Conservation (phyloP, 2,113 vertebrate genomes). For the Acinonyx jubatus region DNA sequence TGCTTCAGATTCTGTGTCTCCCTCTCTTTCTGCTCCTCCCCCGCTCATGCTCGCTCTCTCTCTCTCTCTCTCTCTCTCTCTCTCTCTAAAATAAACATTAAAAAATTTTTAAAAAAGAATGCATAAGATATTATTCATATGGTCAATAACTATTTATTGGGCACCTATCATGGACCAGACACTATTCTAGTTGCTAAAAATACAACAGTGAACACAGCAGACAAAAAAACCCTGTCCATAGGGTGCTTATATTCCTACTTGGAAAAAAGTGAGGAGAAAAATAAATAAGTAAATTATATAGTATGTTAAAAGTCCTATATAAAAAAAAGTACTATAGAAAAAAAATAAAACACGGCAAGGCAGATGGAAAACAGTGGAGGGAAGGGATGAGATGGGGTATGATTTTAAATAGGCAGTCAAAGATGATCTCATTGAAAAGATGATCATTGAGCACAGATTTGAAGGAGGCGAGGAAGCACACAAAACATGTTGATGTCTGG, state of each 20-base stretch:
- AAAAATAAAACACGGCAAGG: slow-evolving; percentile 8
- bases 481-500: neutral
- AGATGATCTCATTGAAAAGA: neutral
- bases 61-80: too few species aligned
- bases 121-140: neutral
- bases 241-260: neutral
- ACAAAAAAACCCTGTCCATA: neutral
- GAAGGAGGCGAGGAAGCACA: neutral
- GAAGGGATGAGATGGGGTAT: neutral
- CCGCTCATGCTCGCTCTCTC: too few species aligned
- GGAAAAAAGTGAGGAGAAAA: neutral
- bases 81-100: too few species aligned
- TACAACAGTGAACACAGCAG: neutral
- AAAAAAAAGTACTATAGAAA: neutral
- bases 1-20: too few species aligned
- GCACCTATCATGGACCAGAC: neutral
- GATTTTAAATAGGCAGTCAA: slow-evolving; percentile 1
- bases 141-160: neutral
- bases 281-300: neutral
- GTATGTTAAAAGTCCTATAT: neutral
- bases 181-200: neutral
- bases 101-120: neutral
- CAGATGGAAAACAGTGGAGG: neutral
- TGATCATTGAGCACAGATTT: neutral
- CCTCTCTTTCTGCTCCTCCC: too few species aligned